Evolutionary conservation across 2,113 vertebrate species (phyloP).

Genomic region (Erpornis zantholeuca): DNA sequence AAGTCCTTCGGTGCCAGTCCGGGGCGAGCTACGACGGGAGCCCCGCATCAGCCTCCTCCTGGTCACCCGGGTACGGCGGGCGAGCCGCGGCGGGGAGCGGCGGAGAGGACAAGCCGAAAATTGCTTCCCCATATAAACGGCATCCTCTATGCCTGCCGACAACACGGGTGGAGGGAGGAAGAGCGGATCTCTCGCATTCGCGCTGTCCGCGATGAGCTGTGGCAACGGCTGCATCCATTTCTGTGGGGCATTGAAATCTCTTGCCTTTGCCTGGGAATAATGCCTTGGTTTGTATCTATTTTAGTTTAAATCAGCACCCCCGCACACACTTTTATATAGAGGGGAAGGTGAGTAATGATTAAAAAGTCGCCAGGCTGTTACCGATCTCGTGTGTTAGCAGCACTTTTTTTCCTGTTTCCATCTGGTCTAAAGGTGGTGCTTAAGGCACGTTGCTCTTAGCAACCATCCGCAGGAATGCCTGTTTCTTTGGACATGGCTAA

Average conservation of each 20-base stretch:
- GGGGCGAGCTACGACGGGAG: accelerated
- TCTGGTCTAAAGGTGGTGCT: conserved; percentile 71
- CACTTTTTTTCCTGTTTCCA: conserved; percentile 34
- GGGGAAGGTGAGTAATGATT: background rate
- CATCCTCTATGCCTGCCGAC: background rate
- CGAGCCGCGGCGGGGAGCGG: too few species aligned
- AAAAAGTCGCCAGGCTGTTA: conserved; percentile 36
- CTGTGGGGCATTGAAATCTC: background rate
- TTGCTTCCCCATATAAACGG: background rate
- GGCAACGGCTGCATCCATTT: background rate
- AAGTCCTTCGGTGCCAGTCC: too few species aligned
- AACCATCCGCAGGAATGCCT: conserved; percentile 76
- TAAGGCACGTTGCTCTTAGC: conserved; percentile 82
- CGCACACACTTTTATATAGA: background rate
- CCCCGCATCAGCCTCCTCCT: background rate
- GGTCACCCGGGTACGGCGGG: too few species aligned
- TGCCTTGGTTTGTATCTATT: background rate
- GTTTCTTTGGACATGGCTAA: conserved; percentile 62
- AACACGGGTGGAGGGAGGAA: accelerated
- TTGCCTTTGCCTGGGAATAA: background rate
- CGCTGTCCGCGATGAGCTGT: background rate
- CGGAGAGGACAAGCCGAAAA: background rate
- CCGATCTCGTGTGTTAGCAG: background rate
- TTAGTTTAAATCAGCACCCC: background rate
- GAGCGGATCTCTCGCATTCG: background rate